These are phyloP conservation scores for Nematopogon swammerdamellus DNA, from an alignment of 2,888 invertebrate genomes.

Conservation along the genomic window DNA sequence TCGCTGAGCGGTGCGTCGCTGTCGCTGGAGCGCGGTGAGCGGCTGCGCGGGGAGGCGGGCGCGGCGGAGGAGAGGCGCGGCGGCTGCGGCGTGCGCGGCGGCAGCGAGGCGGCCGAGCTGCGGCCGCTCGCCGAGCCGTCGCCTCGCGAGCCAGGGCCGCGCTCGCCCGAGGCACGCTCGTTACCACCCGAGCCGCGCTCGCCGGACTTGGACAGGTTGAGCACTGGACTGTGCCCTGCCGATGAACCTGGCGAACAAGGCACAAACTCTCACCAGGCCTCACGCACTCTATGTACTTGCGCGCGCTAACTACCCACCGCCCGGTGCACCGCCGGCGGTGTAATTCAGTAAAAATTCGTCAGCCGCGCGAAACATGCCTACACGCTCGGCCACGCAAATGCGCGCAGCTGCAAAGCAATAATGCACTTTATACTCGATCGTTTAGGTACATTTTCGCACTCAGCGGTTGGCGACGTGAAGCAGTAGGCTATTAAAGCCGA, in stretches of 20 bases:
- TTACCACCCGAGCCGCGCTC: conserved; percentile 62
- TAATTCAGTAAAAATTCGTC: too few species aligned
- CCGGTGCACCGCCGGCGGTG: too few species aligned
- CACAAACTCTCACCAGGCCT: too few species aligned
- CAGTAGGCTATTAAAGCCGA: too few species aligned
- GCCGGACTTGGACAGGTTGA: conserved; percentile 87
- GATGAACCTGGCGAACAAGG: conserved; percentile 63
- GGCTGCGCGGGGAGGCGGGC: conserved; percentile 57
- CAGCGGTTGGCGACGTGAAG: too few species aligned
- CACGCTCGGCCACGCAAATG: too few species aligned
- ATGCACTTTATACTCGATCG: too few species aligned
- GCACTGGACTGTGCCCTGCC: conserved; percentile 86
- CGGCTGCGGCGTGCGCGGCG: conserved; percentile 61
- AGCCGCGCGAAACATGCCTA: too few species aligned
- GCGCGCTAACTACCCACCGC: too few species aligned
- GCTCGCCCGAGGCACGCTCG: conserved; percentile 50
- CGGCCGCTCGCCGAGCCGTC: conserved; percentile 51
- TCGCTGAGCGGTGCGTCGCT: conserved; percentile 85
- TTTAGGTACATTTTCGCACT: too few species aligned
- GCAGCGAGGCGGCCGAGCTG: conserved; percentile 59
- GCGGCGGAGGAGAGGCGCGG: conserved; percentile 50
- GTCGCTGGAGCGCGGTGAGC: conserved; percentile 74
- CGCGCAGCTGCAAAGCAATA: too few species aligned
- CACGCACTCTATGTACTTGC: too few species aligned
- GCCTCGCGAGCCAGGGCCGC: conserved; percentile 50